Evolutionary conservation across 2,888 invertebrate species (phyloP), one percentile per base, ranked within the genome.

Genomic region (Leucophora obtusa): DNA sequence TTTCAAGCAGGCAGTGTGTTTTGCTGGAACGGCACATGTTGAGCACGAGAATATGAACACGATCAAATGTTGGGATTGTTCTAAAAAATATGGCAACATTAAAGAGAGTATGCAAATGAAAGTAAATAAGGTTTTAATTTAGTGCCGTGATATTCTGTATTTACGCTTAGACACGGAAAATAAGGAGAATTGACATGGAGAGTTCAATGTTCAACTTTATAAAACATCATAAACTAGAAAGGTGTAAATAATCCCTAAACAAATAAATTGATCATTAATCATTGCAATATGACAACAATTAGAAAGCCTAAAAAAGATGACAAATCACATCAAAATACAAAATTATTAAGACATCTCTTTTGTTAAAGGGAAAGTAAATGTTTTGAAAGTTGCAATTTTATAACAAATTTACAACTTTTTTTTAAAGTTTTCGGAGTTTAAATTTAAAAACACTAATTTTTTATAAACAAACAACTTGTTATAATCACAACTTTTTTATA

Each of bases 361-460:
- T 38, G 14, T 18, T 59, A 21, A 74, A 65, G 65, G 62, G 66
- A 75, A 79, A 69, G 68, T 63, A 50, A 65, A 63, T 7, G 33
- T 43, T 28, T 21, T 78, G 28, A 66, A 66, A 56, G 15, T 43
- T 21, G 28, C 1, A 18, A 69, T 51, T 53, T 14, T 18, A 5
- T 14, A 17, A 53, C 1, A 65, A 35, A 17, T 63, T 56, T 28
- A 14, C 54, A 18, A 18, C 8, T 14, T 11, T 47, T 47, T 14
- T 47, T 47, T 47, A n/a, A 4, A 10, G 38, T 3, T 47, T 11
- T 43, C 14, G 43, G 43, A 47, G n/a, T 6, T 14, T 14, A n/a
- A n/a, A 28, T 7, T 28, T 28, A 28, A 21, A 21, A 35, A 14
- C 14, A 43, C 2, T 14, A 14, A 11, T 1, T 4, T 43, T 43